Percentiles rank a stretch among this genome's conserved stretches.
These are phyloP conservation scores for Manduca sexta DNA, from an alignment of 1,140 invertebrate species.

Conservation along the genomic window DNA sequence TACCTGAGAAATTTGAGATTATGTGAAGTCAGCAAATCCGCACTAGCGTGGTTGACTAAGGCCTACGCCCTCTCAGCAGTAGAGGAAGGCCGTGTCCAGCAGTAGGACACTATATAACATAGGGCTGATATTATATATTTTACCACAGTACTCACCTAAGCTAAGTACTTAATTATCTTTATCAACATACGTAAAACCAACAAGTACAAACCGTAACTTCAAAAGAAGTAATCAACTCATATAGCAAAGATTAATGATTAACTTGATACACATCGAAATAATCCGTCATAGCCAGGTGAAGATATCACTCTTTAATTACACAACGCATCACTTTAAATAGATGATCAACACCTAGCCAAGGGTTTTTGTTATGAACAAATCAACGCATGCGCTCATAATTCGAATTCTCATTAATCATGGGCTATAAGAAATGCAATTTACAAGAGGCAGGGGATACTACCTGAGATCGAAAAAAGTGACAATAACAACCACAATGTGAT, in stretches of 20 bases:
- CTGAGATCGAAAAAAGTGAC: conserved; percentile 43
- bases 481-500: conserved; percentile 51
- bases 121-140: too few species aligned
- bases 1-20: too few species aligned
- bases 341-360: conserved; percentile 33
- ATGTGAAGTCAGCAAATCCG: too few species aligned
- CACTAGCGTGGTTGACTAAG: too few species aligned
- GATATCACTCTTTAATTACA: background rate
- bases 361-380: conserved; percentile 25
- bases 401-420: conserved; percentile 55
- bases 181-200: too few species aligned
- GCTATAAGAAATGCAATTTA: conserved; percentile 41
- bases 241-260: background rate
- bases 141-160: too few species aligned
- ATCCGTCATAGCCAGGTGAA: conserved; percentile 8
- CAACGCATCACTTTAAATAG: conserved; percentile 31
- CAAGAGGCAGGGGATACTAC: conserved; percentile 20
- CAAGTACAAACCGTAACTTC: too few species aligned
- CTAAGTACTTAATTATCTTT: too few species aligned
- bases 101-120: too few species aligned
- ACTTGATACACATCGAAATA: conserved; percentile 12
- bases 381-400: conserved; percentile 39
- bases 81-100: too few species aligned
- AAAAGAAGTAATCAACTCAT: background rate
- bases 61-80: too few species aligned